Conservation (phyloP, 2,113 vertebrate genomes). For the Seriola aureovittata region DNA sequence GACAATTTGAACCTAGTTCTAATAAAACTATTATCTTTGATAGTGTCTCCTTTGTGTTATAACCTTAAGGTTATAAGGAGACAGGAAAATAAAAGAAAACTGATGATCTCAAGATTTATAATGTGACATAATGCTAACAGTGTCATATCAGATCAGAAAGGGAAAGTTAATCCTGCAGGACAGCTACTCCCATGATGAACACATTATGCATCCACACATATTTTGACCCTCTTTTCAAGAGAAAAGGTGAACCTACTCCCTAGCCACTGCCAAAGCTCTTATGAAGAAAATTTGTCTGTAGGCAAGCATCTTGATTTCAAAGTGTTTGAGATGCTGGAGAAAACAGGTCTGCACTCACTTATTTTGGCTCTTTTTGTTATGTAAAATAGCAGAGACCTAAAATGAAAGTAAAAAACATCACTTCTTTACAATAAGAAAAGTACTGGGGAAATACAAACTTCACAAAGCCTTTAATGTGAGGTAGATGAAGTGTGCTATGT, state of each 20-base stretch:
- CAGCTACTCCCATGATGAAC: not conserved
- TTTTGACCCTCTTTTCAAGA: not conserved
- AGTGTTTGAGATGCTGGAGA: not conserved
- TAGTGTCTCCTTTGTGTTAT: not conserved
- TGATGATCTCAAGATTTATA: no score
- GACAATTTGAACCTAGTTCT: not conserved
- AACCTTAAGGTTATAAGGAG: no score
- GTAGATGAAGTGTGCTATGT: not conserved
- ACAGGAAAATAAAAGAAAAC: no score
- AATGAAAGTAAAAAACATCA: not conserved
- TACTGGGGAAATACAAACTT: not conserved
- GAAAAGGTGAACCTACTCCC: not conserved
- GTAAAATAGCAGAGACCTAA: no score
- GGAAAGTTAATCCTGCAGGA: no score
- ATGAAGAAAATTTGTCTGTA: not conserved
- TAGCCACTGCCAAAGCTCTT: not conserved
- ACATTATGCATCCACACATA: not conserved
- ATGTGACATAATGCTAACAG: no score
- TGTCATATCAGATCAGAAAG: not conserved
- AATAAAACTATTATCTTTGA: not conserved
- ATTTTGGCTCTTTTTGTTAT: not conserved
- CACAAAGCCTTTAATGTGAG: not conserved
- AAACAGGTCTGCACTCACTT: not conserved
- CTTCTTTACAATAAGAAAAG: not conserved
- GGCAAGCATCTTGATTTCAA: not conserved